Evolutionary conservation across 2,888 invertebrate species (phyloP).

Genomic region (Gari tellinella): DNA sequence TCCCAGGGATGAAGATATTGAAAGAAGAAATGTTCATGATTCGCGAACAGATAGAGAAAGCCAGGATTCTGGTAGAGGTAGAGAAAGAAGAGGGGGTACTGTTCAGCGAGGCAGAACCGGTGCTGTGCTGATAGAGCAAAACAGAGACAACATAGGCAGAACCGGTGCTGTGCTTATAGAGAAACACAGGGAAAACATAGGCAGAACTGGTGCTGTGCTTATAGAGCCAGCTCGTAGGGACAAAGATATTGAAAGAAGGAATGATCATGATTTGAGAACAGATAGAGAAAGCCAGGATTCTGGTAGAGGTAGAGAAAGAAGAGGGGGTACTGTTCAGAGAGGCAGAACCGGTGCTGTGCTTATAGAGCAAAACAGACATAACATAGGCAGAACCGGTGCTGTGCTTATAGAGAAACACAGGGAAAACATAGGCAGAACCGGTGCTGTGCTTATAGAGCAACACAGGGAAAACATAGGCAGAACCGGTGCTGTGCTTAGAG

Average conservation of each 20-base stretch:
- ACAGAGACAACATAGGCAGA: neutral
- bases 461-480: neutral
- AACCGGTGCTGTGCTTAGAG: conserved; percentile 31
- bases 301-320: neutral
- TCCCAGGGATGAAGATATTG: neutral
- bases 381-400: conserved; percentile 14
- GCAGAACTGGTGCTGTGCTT: conserved; percentile 14
- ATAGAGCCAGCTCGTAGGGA: neutral
- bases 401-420: conserved; percentile 34
- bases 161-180: conserved; percentile 35
- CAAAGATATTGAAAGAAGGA: neutral
- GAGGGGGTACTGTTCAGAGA: too few relatives aligned
- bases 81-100: neutral
- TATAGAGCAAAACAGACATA: conserved; percentile 8
- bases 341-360: conserved; percentile 28
- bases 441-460: conserved; percentile 39
- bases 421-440: conserved; percentile 4
- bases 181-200: conserved; percentile 14
- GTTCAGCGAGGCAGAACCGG: neutral
- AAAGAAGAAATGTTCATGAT: neutral
- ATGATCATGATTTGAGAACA: neutral
- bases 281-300: neutral
- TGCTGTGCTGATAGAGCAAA: conserved; percentile 7
- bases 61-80: too few relatives aligned
- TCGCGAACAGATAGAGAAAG: too few relatives aligned